Evolutionary conservation across 2,888 invertebrate species (phyloP), one percentile per base, ranked within the genome.

Genomic region (Anodontia alba): DNA sequence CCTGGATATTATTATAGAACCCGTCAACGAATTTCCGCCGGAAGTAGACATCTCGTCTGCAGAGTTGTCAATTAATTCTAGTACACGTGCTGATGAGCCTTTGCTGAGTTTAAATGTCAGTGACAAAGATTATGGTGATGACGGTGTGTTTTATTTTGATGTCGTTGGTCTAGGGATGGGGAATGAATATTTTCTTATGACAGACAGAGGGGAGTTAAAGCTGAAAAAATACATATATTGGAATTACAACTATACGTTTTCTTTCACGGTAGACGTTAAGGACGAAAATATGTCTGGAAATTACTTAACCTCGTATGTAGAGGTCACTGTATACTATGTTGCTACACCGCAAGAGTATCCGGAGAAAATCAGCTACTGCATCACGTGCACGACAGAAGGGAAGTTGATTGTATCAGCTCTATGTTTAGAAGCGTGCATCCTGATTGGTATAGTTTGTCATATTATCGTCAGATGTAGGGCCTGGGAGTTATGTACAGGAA

Each of bases 21-120:
- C 67, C 5, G 67, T 71, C 5, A 81, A 81, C 54, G 81, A 81
- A 67, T 78, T 74, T 38, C 62, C 77, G 1, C 81, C 81, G 12
- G 74, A 54, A 5, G 42, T 57, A 29, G 57, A 57, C 20, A 57
- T n/a, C 7, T n/a, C 57, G 57, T n/a, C 57, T 29, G 23, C 57
- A 12, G 29, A 26, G 10, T 10, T 26, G 23, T 12, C 20, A 8
- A 57, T 26, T 8, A 57, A 57, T 57, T 8, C 23, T 29, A 29
- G 29, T n/a, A n/a, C 23, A 29, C 7, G 23, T 29, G 57, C 20
- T 10, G 10, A 12, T n/a, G 29, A 26, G 10, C 7, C 57, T 8
- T 29, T 57, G 10, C 20, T 26, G 10, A 57, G 20, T 8, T 20
- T 57, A 10, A 73, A 76, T 8, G 82, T 76, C 0, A 73, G 73